phyloP scores from a whole-genome alignment of 1,140 invertebrate genomes.

The Brachionus koreanus region DNA sequence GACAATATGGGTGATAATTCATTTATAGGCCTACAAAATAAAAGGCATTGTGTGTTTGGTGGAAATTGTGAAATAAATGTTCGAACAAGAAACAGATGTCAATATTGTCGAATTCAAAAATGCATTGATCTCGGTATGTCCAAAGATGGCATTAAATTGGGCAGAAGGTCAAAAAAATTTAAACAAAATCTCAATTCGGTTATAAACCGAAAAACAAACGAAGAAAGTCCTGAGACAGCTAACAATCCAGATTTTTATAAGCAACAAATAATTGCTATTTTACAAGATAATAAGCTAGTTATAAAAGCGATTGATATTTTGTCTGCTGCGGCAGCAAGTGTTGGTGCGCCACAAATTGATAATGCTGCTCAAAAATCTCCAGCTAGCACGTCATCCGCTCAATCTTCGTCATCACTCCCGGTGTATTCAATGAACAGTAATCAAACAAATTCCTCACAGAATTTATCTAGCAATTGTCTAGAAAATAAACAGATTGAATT shows the following conservation, averaged over 20 bases:
- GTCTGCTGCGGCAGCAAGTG: conserved; percentile 3
- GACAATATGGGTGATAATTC: background rate
- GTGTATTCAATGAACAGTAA: background rate
- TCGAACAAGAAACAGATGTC: conserved; percentile 88
- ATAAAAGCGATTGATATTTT: conserved; percentile 32
- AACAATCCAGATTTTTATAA: background rate
- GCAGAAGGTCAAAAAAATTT: conserved; percentile 94
- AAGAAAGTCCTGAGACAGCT: background rate
- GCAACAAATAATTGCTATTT: conserved; percentile 28
- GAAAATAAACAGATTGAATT: background rate
- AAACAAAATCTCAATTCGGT: conserved; percentile 30
- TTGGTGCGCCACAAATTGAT: background rate
- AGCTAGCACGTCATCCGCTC: background rate
- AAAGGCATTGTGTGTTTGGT: conserved; percentile 20
- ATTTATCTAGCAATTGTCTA: background rate
- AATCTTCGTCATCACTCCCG: background rate
- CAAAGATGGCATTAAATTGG: conserved; percentile 99
- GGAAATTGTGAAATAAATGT: conserved; percentile 43
- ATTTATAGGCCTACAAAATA: conserved; percentile 50
- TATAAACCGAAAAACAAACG: background rate
- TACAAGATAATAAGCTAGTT: conserved; percentile 24
- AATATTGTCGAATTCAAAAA: conserved; percentile 98
- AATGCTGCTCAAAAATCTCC: background rate
- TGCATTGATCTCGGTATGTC: conserved; percentile 98
- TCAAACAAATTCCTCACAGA: too few species aligned